A percentile compares a stretch with the other conserved stretches of the same genome.
phyloP scores from a whole-genome alignment of 2,888 invertebrate species.

The Heliconius erato region DNA sequence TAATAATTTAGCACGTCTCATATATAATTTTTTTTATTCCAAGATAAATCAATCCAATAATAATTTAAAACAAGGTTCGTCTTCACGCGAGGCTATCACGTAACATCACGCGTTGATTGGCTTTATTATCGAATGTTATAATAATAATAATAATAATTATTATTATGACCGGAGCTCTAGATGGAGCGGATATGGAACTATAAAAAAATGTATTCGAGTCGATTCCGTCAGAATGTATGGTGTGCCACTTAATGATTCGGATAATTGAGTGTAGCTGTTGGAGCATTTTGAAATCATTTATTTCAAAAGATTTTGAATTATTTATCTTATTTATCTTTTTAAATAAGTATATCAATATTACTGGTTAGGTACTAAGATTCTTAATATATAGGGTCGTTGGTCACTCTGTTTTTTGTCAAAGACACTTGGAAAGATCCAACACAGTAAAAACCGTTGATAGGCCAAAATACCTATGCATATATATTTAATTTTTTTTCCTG shows the following conservation, averaged over 20 bases:
- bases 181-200: conserved; percentile 19
- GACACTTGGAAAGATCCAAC: too few species aligned
- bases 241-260: not conserved
- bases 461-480: too few species aligned
- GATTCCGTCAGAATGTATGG: conserved; percentile 3
- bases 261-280: not conserved
- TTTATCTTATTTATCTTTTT: too few species aligned
- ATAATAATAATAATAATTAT: conserved; percentile 14
- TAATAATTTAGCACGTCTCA: not conserved
- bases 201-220: conserved; percentile 14
- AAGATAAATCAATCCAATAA: not conserved
- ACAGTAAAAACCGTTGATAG: too few species aligned
- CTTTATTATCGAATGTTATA: conserved; percentile 19
- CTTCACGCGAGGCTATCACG: conserved; percentile 6
- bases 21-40: not conserved
- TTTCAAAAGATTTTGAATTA: too few species aligned
- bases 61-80: not conserved
- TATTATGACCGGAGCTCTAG: not conserved
- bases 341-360: too few species aligned
- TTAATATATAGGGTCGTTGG: too few species aligned
- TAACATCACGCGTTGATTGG: conserved; percentile 24
- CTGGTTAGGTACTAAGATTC: too few species aligned
- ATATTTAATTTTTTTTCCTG: too few species aligned
- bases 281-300: too few species aligned
- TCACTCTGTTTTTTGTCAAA: too few species aligned